phyloP scores from a whole-genome alignment of 2,888 invertebrate genomes.

The Ellobium chinense region DNA sequence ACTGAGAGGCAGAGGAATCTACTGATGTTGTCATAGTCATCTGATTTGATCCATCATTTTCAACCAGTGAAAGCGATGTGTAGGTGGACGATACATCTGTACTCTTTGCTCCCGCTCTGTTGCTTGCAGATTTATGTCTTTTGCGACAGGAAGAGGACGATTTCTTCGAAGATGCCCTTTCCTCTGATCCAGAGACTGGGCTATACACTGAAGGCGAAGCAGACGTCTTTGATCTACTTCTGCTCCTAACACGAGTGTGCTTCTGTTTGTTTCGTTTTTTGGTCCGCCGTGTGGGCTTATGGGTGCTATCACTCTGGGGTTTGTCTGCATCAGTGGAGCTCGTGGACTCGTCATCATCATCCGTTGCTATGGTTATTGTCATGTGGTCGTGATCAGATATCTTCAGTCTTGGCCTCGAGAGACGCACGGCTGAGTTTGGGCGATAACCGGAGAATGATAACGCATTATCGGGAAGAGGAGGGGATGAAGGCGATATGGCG shows the following conservation, averaged over 20 bases:
- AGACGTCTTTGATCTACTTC: slow-evolving; percentile 6
- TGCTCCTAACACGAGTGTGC: not conserved
- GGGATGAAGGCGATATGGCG: not conserved
- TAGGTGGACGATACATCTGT: not conserved
- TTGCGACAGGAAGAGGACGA: not conserved
- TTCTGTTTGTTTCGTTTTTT: slow-evolving; percentile 9
- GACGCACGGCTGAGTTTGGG: slow-evolving; percentile 64
- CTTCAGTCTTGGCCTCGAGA: slow-evolving; percentile 80
- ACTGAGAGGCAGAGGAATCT: not conserved
- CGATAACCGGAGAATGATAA: not conserved
- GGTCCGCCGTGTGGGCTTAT: not conserved
- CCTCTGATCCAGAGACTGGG: not conserved
- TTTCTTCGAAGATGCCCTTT: not conserved
- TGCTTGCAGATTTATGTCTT: not conserved
- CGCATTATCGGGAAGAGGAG: not conserved
- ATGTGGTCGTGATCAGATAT: slow-evolving; percentile 80
- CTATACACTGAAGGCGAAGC: slow-evolving; percentile 1
- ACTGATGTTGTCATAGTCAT: too few relatives aligned
- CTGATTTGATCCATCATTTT: too few relatives aligned
- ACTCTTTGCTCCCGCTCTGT: not conserved
- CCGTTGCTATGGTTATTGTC: slow-evolving; percentile 77
- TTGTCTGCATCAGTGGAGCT: slow-evolving; percentile 40
- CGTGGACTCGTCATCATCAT: slow-evolving; percentile 52
- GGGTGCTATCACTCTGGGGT: not conserved
- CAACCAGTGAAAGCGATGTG: not conserved